Conservation (phyloP, 2,888 invertebrate species). For the Scrobipalpa costella region DNA sequence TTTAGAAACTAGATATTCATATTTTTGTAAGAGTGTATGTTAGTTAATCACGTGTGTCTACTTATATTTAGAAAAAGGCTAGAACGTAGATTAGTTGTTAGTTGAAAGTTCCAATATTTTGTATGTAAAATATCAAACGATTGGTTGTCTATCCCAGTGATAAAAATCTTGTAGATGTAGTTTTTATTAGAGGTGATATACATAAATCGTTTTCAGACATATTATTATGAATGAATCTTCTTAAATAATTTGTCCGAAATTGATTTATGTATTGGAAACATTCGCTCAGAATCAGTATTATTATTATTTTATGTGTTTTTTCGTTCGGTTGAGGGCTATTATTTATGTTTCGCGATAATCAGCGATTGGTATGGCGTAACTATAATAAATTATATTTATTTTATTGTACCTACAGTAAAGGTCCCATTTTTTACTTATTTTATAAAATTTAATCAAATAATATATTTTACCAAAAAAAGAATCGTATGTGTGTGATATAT, state of each 20-base stretch:
- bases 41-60: neutral
- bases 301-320: constrained; percentile 24
- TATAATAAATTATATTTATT: neutral
- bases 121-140: neutral
- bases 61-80: constrained; percentile 1
- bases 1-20: constrained; percentile 11
- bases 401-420: too few relatives aligned
- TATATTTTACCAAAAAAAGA: too few relatives aligned
- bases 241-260: neutral
- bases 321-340: neutral
- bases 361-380: neutral
- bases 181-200: neutral
- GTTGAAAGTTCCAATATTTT: neutral
- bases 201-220: neutral
- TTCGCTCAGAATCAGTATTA: constrained; percentile 28
- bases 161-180: constrained; percentile 2
- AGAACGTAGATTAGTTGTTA: neutral
- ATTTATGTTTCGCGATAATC: neutral
- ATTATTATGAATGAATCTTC: too few relatives aligned
- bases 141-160: constrained; percentile 6
- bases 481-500: too few relatives aligned
- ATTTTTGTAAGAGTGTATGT: constrained; percentile 20
- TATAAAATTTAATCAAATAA: too few relatives aligned
- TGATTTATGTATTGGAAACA: neutral
- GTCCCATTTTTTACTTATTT: too few relatives aligned